Conservation (phyloP, 2,113 vertebrate species). For the Trichechus manatus region DNA sequence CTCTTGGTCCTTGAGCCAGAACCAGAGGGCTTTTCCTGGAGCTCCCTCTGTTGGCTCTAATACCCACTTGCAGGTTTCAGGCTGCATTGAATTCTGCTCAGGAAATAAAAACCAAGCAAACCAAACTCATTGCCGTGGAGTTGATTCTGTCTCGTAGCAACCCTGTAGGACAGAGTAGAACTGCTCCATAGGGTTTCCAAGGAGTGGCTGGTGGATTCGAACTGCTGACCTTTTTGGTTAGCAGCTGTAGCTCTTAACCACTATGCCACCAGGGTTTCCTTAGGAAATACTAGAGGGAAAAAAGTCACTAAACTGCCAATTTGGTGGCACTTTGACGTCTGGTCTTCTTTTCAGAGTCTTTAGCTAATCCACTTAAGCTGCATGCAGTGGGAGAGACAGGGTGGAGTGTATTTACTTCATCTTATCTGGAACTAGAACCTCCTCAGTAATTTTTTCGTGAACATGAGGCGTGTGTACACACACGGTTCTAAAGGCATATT, state of each 20-base stretch:
- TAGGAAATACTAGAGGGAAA: not conserved
- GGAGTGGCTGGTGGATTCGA: too few relatives aligned
- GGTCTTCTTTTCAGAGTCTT: constrained; percentile 27
- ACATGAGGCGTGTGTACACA: not conserved
- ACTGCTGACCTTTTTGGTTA: too few relatives aligned
- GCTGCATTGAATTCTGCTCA: not conserved
- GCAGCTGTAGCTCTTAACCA: too few relatives aligned
- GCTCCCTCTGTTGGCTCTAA: not conserved
- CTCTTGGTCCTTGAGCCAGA: not conserved
- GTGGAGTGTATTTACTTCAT: not conserved
- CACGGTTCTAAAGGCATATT: not conserved
- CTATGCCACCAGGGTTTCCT: not conserved
- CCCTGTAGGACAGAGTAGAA: too few relatives aligned
- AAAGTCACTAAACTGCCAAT: not conserved
- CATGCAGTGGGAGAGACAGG: not conserved
- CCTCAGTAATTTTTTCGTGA: not conserved
- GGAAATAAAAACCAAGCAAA: not conserved
- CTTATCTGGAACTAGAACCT: not conserved
- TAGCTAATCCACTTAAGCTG: not conserved
- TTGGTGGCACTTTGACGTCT: not conserved
- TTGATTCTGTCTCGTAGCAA: too few relatives aligned
- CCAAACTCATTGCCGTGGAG: too few relatives aligned
- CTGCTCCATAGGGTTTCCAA: too few relatives aligned
- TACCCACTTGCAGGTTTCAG: not conserved
- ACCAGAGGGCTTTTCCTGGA: not conserved